These are phyloP conservation scores for Hybos culiciformis DNA, from an alignment of 2,888 invertebrate species.

Conservation along the genomic window DNA sequence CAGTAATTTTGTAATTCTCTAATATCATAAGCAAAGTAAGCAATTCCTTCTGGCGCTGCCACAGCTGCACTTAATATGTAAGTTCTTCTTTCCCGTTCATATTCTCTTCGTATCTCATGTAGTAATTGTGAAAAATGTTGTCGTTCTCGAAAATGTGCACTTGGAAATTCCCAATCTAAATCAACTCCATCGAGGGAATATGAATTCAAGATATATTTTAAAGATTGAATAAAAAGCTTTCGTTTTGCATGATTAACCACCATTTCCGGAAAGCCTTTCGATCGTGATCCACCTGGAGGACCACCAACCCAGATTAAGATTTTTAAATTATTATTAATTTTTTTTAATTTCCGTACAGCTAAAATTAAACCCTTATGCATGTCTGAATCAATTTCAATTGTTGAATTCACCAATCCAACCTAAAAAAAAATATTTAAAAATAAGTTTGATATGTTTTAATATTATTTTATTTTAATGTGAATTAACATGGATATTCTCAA, in stretches of 20 bases:
- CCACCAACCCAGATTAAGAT: constrained; percentile 63
- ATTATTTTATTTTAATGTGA: too few species aligned
- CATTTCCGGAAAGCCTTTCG: constrained; percentile 56
- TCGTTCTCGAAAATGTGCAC: constrained; percentile 45
- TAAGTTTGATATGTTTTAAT: too few species aligned
- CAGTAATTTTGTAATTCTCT: constrained; percentile 62
- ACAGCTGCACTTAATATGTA: constrained; percentile 63
- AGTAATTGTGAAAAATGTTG: constrained; percentile 63
- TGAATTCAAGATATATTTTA: constrained; percentile 32
- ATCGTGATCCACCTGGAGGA: constrained; percentile 43
- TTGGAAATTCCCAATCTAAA: constrained; percentile 82
- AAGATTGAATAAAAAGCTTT: constrained; percentile 45
- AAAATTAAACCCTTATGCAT: too few species aligned
- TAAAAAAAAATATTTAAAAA: too few species aligned
- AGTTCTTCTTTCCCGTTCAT: constrained; percentile 42
- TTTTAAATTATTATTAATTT: constrained; percentile 50
- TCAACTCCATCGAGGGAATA: constrained; percentile 36
- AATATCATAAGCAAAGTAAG: constrained; percentile 65
- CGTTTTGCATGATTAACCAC: constrained; percentile 54
- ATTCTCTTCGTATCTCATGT: constrained; percentile 55
- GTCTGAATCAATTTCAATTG: too few species aligned
- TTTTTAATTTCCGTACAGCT: constrained; percentile 38
- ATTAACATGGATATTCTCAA: too few species aligned
- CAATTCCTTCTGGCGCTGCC: constrained; percentile 62
- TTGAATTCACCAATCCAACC: too few species aligned